Base-by-base conservation (phyloP, 2,113 vertebrate genomes). In the Gambusia affinis region DNA sequence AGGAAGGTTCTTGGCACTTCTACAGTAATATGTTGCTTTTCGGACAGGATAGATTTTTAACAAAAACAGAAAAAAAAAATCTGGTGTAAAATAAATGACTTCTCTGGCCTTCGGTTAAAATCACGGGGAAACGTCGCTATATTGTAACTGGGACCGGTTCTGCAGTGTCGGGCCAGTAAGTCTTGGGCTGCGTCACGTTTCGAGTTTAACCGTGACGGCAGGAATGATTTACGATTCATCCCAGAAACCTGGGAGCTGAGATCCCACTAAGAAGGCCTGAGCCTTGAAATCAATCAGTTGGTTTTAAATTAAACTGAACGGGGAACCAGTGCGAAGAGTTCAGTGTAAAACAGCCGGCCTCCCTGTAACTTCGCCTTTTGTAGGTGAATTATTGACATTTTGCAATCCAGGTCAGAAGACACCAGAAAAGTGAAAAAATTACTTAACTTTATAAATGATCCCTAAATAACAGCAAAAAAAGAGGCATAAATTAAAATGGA, bases 381-480 rank as follows among this genome's bases (percentile, higher is more conserved):
- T 28, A 22, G 42, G 66, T 47, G 28, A 68, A 67, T 44, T 60
- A 70, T 28, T 29, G 68, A 60, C 54, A 60, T 28, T 42, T 14
- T 24, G 24, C 28, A 37, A 37, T 60, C 11, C 12, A 24, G 51
- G 44, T 54, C 10, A 2, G 29, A 12, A 54, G 44, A n/a, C 51
- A n/a, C 24, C 22, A 57, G 22, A 47, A 47, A 47, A 6, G 1
- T 7, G 44, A 47, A 47, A 47, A 47, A 47, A 14, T 15, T 7
- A 17, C 14, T 19, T 12, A 19, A 47, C 44, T 17, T 47, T 47
- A 47, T 4, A 47, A 47, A 17, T 19, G 4, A 17, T 47, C 19
- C 17, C 15, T 19, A 47, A 17, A 4, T 19, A 5, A 19, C 17
- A 47, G 17, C 44, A 47, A 47, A 19, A 44, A 19, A 15, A 14